A percentile compares a stretch with the other conserved stretches of the same genome.
These are phyloP conservation scores for Lophotriccus pileatus DNA, from an alignment of 2,797 vertebrate genomes.

Conservation along the genomic window DNA sequence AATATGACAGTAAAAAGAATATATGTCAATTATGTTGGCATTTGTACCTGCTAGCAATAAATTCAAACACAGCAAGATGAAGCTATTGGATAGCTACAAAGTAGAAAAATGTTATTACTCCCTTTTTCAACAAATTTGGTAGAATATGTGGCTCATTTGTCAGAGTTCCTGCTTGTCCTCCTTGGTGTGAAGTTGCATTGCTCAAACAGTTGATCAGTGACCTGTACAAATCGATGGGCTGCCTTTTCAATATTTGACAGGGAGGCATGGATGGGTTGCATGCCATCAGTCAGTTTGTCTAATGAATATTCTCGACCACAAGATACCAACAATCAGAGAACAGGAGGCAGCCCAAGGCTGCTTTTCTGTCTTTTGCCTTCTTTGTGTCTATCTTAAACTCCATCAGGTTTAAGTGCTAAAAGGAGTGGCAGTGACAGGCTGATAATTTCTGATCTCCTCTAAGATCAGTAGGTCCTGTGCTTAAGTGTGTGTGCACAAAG, in stretches of 20 bases:
- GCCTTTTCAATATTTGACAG: slow-evolving; percentile 15
- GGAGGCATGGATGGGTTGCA: slow-evolving; percentile 20
- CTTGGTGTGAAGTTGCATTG: background rate
- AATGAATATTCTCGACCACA: background rate
- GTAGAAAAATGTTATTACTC: background rate
- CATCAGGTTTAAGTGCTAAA: background rate
- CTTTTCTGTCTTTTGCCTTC: background rate
- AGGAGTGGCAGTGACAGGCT: background rate
- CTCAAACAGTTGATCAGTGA: slow-evolving; percentile 44
- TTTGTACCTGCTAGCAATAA: background rate
- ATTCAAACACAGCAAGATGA: background rate
- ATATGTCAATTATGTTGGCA: background rate
- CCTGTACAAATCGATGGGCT: slow-evolving; percentile 56
- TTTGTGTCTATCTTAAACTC: background rate
- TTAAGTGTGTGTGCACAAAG: background rate
- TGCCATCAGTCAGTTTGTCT: background rate
- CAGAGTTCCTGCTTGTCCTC: slow-evolving; percentile 23
- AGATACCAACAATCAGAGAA: background rate
- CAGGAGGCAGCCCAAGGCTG: background rate
- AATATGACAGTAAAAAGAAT: background rate
- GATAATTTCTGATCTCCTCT: background rate
- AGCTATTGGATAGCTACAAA: background rate
- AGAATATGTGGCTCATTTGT: background rate
- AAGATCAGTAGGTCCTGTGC: background rate
- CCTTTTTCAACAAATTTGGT: background rate